Conservation (phyloP, 2,113 vertebrate species). For the Daboia siamensis region DNA sequence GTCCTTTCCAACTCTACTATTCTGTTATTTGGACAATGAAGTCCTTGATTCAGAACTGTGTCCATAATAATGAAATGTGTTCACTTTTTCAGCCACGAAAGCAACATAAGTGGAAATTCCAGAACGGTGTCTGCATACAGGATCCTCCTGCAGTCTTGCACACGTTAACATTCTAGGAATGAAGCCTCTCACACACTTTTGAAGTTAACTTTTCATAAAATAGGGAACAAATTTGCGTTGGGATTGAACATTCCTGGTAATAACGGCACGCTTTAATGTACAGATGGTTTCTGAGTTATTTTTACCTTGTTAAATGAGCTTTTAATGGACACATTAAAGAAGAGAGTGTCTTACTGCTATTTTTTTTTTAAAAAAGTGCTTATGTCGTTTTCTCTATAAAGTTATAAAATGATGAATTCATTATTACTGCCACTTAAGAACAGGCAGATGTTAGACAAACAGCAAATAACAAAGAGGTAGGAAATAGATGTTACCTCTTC, state of each 20-base stretch:
- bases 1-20: not conserved
- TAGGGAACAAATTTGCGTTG: not conserved
- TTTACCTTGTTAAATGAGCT: not conserved
- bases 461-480: not conserved
- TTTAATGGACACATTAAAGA: constrained; percentile 18
- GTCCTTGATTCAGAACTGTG: not conserved
- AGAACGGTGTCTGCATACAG: not conserved
- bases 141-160: not conserved
- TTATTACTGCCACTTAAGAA: constrained; percentile 4
- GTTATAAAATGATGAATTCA: constrained; percentile 15
- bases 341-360: not conserved
- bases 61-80: no score
- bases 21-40: no score
- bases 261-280: not conserved
- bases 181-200: not conserved
- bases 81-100: not conserved
- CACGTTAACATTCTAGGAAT: not conserved
- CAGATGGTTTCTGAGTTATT: not conserved
- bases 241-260: not conserved
- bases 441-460: constrained; percentile 21
- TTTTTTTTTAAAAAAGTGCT: not conserved
- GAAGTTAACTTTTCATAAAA: no score
- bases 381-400: constrained; percentile 4
- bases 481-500: not conserved
- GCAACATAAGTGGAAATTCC: not conserved